Evolutionary conservation across 2,888 invertebrate genomes (phyloP).

Genomic region (Ormia ochracea): DNA sequence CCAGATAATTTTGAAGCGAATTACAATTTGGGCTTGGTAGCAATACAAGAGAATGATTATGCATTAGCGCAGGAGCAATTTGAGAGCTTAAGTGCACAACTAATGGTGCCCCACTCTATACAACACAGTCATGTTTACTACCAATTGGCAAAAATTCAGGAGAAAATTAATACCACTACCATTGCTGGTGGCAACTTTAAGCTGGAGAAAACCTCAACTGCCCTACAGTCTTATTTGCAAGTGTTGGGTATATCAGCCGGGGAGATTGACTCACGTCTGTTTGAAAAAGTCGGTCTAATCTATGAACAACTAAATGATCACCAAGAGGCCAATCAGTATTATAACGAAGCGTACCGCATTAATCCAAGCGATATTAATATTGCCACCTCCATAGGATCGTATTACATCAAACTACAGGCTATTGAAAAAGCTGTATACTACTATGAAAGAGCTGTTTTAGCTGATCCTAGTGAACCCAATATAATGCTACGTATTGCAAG

Average conservation of each 20-base stretch:
- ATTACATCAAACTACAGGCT: conserved; percentile 91
- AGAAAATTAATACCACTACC: conserved; percentile 76
- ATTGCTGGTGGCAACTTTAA: conserved; percentile 61
- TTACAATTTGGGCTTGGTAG: conserved; percentile 84
- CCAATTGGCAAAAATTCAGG: conserved; percentile 87
- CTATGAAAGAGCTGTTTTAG: conserved; percentile 87
- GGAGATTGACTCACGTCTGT: conserved; percentile 89
- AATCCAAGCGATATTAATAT: conserved; percentile 79
- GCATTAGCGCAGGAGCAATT: conserved; percentile 88
- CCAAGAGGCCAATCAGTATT: conserved; percentile 83
- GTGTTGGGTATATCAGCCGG: conserved; percentile 89
- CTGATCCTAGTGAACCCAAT: conserved; percentile 88
- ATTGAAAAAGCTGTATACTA: conserved; percentile 90
- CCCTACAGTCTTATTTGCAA: conserved; percentile 84
- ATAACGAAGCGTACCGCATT: conserved; percentile 75
- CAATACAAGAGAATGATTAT: conserved; percentile 80
- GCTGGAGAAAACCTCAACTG: conserved; percentile 76
- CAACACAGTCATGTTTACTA: conserved; percentile 81
- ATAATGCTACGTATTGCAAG: conserved; percentile 92
- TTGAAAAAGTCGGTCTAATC: conserved; percentile 92
- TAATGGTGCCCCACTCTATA: conserved; percentile 71
- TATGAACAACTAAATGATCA: conserved; percentile 94
- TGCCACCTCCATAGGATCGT: conserved; percentile 92
- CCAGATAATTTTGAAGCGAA: conserved; percentile 89
- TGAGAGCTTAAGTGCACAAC: conserved; percentile 80